Evolutionary conservation across 2,888 invertebrate genomes (phyloP).

Genomic region (Lapara coniferarum): DNA sequence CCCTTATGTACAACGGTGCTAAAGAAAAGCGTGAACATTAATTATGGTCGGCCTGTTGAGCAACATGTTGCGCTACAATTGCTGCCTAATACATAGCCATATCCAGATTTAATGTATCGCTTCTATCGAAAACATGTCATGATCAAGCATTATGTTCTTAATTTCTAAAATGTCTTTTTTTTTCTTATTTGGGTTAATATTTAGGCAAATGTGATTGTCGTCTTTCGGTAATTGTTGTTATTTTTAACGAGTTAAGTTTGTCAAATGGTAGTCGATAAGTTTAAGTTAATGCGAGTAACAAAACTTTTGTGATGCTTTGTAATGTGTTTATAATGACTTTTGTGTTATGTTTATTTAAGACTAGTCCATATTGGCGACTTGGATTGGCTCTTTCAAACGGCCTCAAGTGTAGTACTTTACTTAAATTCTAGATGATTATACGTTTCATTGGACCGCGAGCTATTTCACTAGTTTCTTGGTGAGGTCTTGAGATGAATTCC

Average conservation of each 20-base stretch:
- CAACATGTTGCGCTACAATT: no score
- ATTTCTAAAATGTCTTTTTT: constrained; percentile 3
- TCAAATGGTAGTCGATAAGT: constrained; percentile 53
- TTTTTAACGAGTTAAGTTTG: constrained; percentile 69
- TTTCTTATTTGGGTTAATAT: constrained; percentile 5
- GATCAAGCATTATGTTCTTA: not conserved
- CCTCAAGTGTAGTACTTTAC: no score
- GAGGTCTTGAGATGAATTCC: no score
- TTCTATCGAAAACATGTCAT: not conserved
- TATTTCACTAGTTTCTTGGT: no score
- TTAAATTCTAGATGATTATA: no score
- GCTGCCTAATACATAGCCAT: not conserved
- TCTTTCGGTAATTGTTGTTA: constrained; percentile 56
- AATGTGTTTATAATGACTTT: constrained; percentile 29
- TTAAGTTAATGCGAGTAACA: constrained; percentile 38
- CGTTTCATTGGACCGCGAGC: no score
- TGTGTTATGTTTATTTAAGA: constrained; percentile 32
- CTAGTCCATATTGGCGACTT: constrained; percentile 27
- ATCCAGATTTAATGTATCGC: not conserved
- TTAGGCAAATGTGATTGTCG: constrained; percentile 49
- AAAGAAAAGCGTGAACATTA: no score
- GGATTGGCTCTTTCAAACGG: not conserved
- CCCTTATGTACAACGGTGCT: no score
- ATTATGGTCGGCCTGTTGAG: no score
- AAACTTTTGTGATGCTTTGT: constrained; percentile 45